These are phyloP conservation scores for Falcaria lacertinaria DNA, from an alignment of 2,888 invertebrate species.

Conservation along the genomic window DNA sequence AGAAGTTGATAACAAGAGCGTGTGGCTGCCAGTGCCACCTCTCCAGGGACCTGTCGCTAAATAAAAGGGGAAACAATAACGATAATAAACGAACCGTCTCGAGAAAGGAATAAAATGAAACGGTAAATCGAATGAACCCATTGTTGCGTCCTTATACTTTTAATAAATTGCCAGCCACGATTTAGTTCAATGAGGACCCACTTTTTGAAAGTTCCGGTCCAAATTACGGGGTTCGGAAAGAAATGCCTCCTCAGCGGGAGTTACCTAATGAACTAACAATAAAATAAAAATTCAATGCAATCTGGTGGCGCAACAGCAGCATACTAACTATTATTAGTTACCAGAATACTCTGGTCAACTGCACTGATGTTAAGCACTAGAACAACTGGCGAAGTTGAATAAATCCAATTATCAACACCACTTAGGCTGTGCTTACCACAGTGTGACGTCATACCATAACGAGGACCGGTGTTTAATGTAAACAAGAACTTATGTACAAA, in stretches of 20 bases:
- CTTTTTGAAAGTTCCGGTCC: constrained; percentile 46
- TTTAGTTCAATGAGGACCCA: constrained; percentile 46
- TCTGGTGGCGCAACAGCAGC: constrained; percentile 20
- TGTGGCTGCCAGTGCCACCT: constrained; percentile 15
- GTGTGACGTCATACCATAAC: constrained; percentile 44
- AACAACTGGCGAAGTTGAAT: constrained; percentile 18
- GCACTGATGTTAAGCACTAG: constrained; percentile 22
- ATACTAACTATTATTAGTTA: constrained; percentile 18
- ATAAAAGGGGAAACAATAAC: constrained; percentile 42
- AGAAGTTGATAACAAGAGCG: constrained; percentile 23
- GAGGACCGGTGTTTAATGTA: constrained; percentile 37
- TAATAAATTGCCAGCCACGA: constrained; percentile 51
- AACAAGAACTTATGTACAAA: constrained; percentile 30
- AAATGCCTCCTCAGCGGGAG: constrained; percentile 37
- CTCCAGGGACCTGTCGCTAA: constrained; percentile 26
- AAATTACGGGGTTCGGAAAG: constrained; percentile 53
- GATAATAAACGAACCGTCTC: constrained; percentile 39
- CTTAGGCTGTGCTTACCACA: constrained; percentile 16
- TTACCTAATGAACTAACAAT: constrained; percentile 51
- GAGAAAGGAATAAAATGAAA: constrained; percentile 36
- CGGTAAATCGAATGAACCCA: constrained; percentile 58
- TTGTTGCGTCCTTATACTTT: constrained; percentile 48
- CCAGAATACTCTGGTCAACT: constrained; percentile 7
- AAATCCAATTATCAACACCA: constrained; percentile 24
- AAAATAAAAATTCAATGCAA: constrained; percentile 41